Conservation (phyloP, 2,888 invertebrate genomes). For the Xylocampa areola region DNA sequence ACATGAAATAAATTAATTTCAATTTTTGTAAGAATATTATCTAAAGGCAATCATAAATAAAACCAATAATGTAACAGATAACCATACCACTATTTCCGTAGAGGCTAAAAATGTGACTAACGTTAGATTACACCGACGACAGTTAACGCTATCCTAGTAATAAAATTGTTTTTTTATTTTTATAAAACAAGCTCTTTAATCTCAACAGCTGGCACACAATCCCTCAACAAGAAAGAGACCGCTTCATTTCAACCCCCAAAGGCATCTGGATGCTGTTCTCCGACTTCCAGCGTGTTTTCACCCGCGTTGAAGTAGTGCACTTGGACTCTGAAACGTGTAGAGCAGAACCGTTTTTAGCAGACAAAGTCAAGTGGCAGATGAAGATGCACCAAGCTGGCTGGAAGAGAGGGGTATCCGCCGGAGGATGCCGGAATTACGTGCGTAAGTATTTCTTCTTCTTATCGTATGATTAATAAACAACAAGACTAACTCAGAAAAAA, state of each 20-base stretch:
- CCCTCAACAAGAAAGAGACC: conserved; percentile 92
- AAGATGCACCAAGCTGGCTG: conserved; percentile 96
- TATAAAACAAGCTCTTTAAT: conserved; percentile 10
- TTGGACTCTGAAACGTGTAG: conserved; percentile 96
- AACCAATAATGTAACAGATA: no score
- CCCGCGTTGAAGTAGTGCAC: conserved; percentile 95
- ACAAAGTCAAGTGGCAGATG: conserved; percentile 95
- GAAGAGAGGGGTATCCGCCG: conserved; percentile 96
- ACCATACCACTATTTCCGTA: no score
- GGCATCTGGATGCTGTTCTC: conserved; percentile 96
- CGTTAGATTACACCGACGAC: no score
- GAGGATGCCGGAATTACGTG: conserved; percentile 96
- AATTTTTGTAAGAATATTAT: no score
- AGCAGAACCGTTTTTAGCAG: conserved; percentile 94
- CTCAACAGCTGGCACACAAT: conserved; percentile 92
- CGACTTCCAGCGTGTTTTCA: conserved; percentile 95
- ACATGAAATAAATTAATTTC: no score
- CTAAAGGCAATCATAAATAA: no score
- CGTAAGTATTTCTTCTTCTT: conserved; percentile 85
- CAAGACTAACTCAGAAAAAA: no score
- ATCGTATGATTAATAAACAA: no score
- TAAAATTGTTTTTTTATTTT: no score
- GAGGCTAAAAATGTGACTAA: no score
- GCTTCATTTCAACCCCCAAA: conserved; percentile 91
- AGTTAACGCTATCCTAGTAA: no score